Evolutionary conservation across 2,113 vertebrate species (phyloP), one percentile per base, ranked within the genome.

Genomic region (Stomatorhinus ivindoensis): DNA sequence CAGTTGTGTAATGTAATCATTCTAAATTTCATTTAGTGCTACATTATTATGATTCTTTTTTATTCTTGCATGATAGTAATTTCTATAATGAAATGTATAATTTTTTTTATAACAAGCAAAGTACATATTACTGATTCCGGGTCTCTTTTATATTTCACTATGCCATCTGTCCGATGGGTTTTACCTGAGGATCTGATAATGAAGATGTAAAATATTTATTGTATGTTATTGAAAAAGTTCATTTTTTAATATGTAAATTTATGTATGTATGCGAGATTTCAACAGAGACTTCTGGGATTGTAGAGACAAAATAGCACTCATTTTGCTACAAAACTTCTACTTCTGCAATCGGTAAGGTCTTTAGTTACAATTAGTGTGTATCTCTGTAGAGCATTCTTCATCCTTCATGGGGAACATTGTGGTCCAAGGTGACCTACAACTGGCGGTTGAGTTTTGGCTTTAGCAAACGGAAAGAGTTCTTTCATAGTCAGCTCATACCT

Each of bases 61-160:
- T 10, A 84, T 84, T 84, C 42, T 42, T 84, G 82, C 82, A 84
- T 84, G 82, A n/a, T 24, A 21, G 82, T 84, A 44, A 84, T 84
- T 84, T 84, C 44, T 84, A 84, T 84, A 46, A 84, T 82, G 13
- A 82, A 82, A 44, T 44, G 24, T 84, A 47, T 84, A 84, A 84
- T n/a, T 84, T 21, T 84, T 83, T 83, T 84, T 47, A 84, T 84
- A 84, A 46, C 44, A 80, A 80, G 73, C 35, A 46, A 84, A 84
- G 82, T 84, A 84, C 44, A 84, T 84, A 47, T 47, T 84, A 84
- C 44, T 84, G 82, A 47, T 84, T 84, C 21, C 39, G 73, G 73
- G 35, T 39, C 31, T 80, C 73, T 80, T 80, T 80, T 80, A 80
- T 80, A 80, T 47, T 84, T 47, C 46, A 44, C 44, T 84, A 84